Percentiles rank a stretch among this genome's conserved stretches.
Conservation (phyloP, 30 jellyfish, hydroid and myxozoan species). For the Aurelia coerulea region DNA sequence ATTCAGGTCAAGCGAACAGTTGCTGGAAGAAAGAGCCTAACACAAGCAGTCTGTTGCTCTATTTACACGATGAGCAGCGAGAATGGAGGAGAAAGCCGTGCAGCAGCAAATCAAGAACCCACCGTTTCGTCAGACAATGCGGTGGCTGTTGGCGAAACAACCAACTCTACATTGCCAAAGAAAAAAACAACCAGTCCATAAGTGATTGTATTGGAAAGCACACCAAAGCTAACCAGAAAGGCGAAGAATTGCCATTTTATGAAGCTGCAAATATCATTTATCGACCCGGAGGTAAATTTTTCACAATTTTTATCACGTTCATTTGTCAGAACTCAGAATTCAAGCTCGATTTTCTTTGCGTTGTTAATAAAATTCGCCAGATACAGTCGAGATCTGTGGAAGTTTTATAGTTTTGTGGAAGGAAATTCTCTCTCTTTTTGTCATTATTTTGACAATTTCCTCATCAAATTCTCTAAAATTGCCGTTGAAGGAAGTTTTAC, state of each 20-base stretch:
- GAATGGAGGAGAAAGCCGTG: constrained; percentile 16
- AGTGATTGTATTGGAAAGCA: constrained; percentile 42
- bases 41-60: neutral
- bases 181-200: neutral
- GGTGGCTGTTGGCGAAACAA: neutral
- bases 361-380: no score
- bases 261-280: constrained; percentile 74
- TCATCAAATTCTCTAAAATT: no score
- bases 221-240: constrained; percentile 77
- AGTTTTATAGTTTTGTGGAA: no score
- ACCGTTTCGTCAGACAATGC: constrained; percentile 1
- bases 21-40: neutral
- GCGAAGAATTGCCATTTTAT: constrained; percentile 85
- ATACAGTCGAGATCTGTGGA: no score
- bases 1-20: constrained; percentile 14
- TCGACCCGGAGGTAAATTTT: constrained; percentile 85
- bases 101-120: constrained; percentile 12
- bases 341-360: no score
- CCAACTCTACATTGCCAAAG: constrained; percentile 5
- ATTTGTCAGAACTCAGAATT: no score
- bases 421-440: no score
- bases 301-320: no score
- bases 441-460: no score
- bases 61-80: constrained; percentile 43
- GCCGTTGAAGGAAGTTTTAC: no score